These are phyloP conservation scores for Ophraella communa DNA, from an alignment of 2,888 invertebrate genomes.

Conservation along the genomic window DNA sequence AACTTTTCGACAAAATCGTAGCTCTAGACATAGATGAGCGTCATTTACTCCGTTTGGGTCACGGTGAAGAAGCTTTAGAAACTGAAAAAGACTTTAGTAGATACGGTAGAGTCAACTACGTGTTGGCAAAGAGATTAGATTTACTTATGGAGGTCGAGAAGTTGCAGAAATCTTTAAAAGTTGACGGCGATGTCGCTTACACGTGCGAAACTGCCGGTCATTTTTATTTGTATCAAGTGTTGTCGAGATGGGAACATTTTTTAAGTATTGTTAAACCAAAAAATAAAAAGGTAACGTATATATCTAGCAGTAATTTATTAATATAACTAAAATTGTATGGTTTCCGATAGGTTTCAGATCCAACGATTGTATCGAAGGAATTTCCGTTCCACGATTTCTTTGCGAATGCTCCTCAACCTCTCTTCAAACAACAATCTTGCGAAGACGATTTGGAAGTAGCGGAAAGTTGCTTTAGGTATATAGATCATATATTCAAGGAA, in stretches of 20 bases:
- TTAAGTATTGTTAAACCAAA: slow-evolving; percentile 67
- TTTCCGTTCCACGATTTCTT: slow-evolving; percentile 97
- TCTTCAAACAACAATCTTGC: slow-evolving; percentile 81
- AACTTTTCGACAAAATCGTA: slow-evolving; percentile 99
- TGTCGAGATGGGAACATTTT: slow-evolving; percentile 93
- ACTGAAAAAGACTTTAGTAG: slow-evolving; percentile 99
- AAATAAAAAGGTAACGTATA: slow-evolving; percentile 54
- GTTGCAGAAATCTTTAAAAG: slow-evolving; percentile 85
- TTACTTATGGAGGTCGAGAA: slow-evolving; percentile 86
- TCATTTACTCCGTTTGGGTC: slow-evolving; percentile 96
- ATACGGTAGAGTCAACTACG: slow-evolving; percentile 98
- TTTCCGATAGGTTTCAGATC: slow-evolving; percentile 12
- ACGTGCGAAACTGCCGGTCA: slow-evolving; percentile 99
- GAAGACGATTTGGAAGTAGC: slow-evolving; percentile 89
- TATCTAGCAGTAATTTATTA: neutral
- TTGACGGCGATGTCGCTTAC: slow-evolving; percentile 89
- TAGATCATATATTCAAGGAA: slow-evolving; percentile 94
- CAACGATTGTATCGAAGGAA: slow-evolving; percentile 70
- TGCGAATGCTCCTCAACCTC: slow-evolving; percentile 88
- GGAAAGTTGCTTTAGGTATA: slow-evolving; percentile 91
- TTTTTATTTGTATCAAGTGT: slow-evolving; percentile 93
- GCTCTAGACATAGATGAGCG: slow-evolving; percentile 97
- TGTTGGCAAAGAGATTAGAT: slow-evolving; percentile 90
- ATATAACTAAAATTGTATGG: neutral
- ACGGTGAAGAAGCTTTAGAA: slow-evolving; percentile 97